Conservation (phyloP, 2,113 vertebrate genomes). For the Camelus bactrianus region DNA sequence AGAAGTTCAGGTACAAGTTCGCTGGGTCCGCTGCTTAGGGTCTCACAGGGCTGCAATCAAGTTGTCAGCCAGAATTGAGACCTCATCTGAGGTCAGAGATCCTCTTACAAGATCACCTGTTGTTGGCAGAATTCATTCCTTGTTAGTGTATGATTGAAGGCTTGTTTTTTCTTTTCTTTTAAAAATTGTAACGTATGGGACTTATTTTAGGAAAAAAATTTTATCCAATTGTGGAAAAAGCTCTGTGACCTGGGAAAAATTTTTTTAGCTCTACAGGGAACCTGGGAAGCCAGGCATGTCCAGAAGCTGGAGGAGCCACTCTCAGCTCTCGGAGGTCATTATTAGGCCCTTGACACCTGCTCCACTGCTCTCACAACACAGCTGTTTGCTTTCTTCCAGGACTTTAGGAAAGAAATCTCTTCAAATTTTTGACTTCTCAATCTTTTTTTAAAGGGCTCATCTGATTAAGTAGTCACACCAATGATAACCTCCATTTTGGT, state of each 20-base stretch:
- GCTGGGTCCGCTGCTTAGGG: not conserved
- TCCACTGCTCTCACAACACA: not conserved
- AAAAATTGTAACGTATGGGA: too few relatives aligned
- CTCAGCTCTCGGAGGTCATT: not conserved
- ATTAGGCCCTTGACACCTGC: not conserved
- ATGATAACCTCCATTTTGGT: not conserved
- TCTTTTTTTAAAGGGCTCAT: not conserved
- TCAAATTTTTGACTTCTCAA: not conserved
- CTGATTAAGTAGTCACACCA: not conserved
- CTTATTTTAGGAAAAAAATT: too few relatives aligned
- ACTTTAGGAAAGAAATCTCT: not conserved
- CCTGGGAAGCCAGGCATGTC: too few relatives aligned
- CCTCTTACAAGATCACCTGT: not conserved
- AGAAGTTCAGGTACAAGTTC: not conserved
- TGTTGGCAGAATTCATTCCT: not conserved
- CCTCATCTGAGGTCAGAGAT: not conserved
- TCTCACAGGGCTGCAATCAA: not conserved
- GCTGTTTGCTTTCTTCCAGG: not conserved
- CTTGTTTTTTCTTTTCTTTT: not conserved
- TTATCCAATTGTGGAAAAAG: too few relatives aligned
- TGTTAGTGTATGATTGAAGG: not conserved
- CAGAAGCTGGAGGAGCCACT: not conserved
- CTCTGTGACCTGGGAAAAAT: too few relatives aligned
- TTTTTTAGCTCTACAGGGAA: too few relatives aligned
- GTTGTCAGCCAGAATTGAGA: not conserved